Conservation (phyloP, 2,888 invertebrate species). For the Ichneumoninae sp. region DNA sequence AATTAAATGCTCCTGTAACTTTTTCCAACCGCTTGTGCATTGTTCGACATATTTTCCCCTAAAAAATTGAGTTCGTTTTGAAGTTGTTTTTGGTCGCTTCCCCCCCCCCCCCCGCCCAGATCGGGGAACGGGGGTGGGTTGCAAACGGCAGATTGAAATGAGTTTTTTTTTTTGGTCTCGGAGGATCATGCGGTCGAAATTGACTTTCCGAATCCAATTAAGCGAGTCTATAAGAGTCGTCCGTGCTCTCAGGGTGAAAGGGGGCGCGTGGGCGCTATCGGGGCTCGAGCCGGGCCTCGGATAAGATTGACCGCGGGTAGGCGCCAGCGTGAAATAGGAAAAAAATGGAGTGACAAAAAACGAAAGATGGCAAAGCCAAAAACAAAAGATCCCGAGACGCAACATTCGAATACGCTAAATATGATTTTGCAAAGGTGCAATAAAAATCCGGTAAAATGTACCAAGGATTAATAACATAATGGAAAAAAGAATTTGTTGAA, state of each 20-base stretch:
- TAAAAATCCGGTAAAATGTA: background rate
- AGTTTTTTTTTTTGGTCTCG: constrained; percentile 1
- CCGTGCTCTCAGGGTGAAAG: constrained; percentile 6
- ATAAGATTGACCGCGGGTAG: constrained; percentile 29
- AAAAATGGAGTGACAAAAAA: background rate
- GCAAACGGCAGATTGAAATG: background rate
- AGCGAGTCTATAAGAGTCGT: constrained; percentile 24
- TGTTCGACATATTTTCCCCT: no score
- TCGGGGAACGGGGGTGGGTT: background rate
- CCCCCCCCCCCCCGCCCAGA: background rate
- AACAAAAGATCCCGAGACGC: background rate
- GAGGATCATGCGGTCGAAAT: constrained; percentile 29
- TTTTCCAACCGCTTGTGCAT: no score
- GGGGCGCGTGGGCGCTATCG: constrained; percentile 7
- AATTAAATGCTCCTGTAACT: no score
- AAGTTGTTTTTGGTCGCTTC: no score
- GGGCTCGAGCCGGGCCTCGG: background rate
- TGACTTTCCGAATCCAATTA: constrained; percentile 33
- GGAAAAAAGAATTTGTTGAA: no score
- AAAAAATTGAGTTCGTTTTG: no score
- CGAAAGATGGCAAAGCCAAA: background rate
- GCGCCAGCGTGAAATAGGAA: background rate
- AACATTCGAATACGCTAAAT: background rate
- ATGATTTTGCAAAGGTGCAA: no score
- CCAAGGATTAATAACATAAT: no score